phyloP scores from a whole-genome alignment of 2,888 invertebrate genomes.

The Hylaea fasciaria region DNA sequence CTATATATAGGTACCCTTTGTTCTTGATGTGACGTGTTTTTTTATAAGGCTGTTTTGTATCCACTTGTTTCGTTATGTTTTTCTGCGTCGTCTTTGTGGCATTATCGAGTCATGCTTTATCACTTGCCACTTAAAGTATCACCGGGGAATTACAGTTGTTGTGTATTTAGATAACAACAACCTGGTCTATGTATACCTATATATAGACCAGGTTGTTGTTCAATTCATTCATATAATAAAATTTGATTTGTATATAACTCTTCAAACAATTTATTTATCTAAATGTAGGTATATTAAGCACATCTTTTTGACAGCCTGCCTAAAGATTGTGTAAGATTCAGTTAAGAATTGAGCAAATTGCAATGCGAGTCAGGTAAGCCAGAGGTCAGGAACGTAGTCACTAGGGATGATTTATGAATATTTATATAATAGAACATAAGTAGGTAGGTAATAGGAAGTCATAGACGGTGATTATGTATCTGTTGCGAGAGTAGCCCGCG shows the following conservation, averaged over 20 bases:
- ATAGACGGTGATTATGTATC: conserved; percentile 51
- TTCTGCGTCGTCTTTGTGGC: conserved; percentile 13
- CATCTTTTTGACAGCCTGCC: not conserved
- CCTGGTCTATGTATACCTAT: too few relatives aligned
- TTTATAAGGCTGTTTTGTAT: conserved; percentile 27
- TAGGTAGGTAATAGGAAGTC: conserved; percentile 41
- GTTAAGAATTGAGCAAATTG: conserved; percentile 29
- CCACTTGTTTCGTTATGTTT: conserved; percentile 15
- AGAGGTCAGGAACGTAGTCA: conserved; percentile 45
- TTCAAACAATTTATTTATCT: too few relatives aligned
- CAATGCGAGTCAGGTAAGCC: conserved; percentile 43
- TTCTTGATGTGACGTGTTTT: conserved; percentile 36
- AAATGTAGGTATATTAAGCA: too few relatives aligned
- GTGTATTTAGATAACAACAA: not conserved
- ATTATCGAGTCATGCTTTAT: conserved; percentile 4
- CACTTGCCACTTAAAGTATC: conserved; percentile 6
- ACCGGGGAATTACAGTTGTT: conserved; percentile 2
- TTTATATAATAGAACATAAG: conserved; percentile 32
- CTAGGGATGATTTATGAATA: conserved; percentile 35
- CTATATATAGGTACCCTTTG: conserved; percentile 35
- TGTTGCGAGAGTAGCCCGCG: conserved; percentile 72
- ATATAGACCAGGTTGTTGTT: too few relatives aligned
- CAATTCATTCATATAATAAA: too few relatives aligned
- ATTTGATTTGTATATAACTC: too few relatives aligned
- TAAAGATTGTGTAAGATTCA: conserved; percentile 28